Evolutionary conservation across 2,113 vertebrate genomes (phyloP).

Genomic region (Emydocephalus ijimae): DNA sequence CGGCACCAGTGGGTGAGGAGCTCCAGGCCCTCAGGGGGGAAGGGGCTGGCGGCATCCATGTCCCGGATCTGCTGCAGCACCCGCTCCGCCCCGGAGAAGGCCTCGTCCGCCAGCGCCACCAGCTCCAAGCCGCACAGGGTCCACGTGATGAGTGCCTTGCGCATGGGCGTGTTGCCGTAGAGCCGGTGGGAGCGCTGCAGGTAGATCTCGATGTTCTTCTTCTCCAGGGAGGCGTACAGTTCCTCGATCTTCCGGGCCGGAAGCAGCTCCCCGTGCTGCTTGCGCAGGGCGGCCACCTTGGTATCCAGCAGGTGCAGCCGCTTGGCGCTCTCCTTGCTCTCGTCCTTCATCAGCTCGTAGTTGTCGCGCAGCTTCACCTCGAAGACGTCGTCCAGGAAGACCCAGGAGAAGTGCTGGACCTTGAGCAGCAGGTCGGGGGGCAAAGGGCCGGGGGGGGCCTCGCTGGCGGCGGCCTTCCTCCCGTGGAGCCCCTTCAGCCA

Average conservation of each 20-base stretch:
- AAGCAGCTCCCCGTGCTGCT: slow-evolving; percentile 92
- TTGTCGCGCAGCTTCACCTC: slow-evolving; percentile 97
- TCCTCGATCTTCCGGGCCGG: slow-evolving; percentile 97
- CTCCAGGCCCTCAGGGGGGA: slow-evolving; percentile 85
- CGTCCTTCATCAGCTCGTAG: slow-evolving; percentile 97
- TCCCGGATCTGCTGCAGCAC: slow-evolving; percentile 87
- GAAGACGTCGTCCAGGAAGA: slow-evolving; percentile 91
- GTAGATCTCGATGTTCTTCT: slow-evolving; percentile 97
- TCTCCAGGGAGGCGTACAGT: slow-evolving; percentile 92
- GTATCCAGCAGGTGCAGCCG: slow-evolving; percentile 88
- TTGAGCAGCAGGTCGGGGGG: slow-evolving; percentile 86
- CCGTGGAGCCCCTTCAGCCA: slow-evolving; percentile 87
- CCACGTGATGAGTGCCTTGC: slow-evolving; percentile 93
- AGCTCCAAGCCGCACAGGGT: slow-evolving; percentile 84
- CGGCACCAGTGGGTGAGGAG: slow-evolving; percentile 94
- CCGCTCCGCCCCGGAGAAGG: slow-evolving; percentile 81
- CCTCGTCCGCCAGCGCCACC: slow-evolving; percentile 81
- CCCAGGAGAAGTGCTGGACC: slow-evolving; percentile 88
- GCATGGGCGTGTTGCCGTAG: slow-evolving; percentile 93
- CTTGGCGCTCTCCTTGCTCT: slow-evolving; percentile 94
- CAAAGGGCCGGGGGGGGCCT: slow-evolving; percentile 24
- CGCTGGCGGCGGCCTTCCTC: neutral
- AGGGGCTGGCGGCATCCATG: slow-evolving; percentile 84
- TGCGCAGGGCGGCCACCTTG: slow-evolving; percentile 90
- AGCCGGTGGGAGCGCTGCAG: slow-evolving; percentile 94